phyloP scores from a whole-genome alignment of 2,113 vertebrate species.

The Eublepharis macularius region DNA sequence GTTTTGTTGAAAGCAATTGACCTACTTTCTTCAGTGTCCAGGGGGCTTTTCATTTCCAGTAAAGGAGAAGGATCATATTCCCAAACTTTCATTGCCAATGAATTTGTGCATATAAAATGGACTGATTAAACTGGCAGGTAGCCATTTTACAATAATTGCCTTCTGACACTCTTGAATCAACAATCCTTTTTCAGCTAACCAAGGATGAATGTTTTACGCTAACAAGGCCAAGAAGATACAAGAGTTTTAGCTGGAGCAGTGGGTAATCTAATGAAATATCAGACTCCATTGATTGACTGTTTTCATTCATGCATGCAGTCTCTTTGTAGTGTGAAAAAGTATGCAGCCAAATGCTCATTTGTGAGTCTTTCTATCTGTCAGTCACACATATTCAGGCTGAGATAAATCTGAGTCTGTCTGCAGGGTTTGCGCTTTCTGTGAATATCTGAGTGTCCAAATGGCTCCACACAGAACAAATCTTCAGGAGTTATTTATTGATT shows the following conservation, averaged over 20 bases:
- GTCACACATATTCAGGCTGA: not conserved
- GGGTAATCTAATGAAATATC: not conserved
- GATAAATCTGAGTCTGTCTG: not conserved
- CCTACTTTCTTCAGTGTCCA: not conserved
- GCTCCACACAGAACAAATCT: not conserved
- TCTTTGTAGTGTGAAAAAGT: not conserved
- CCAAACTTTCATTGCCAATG: not conserved
- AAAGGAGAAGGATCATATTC: not conserved
- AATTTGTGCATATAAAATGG: not conserved
- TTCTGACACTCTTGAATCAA: not conserved
- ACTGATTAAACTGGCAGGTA: not conserved
- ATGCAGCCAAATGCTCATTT: not conserved
- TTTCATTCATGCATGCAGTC: not conserved
- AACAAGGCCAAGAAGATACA: not conserved
- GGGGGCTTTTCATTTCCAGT: not conserved
- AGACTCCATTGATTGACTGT: not conserved
- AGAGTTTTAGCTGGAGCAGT: no score
- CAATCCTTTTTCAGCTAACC: no score
- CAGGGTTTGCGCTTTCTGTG: no score
- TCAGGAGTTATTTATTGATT: not conserved
- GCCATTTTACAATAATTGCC: not conserved
- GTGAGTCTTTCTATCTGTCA: not conserved
- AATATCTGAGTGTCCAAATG: not conserved
- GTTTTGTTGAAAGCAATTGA: not conserved
- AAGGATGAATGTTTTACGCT: not conserved